Evolutionary conservation across 1,140 invertebrate species (phyloP), one percentile per base, ranked within the genome.

Genomic region (Aradophagus sp.): DNA sequence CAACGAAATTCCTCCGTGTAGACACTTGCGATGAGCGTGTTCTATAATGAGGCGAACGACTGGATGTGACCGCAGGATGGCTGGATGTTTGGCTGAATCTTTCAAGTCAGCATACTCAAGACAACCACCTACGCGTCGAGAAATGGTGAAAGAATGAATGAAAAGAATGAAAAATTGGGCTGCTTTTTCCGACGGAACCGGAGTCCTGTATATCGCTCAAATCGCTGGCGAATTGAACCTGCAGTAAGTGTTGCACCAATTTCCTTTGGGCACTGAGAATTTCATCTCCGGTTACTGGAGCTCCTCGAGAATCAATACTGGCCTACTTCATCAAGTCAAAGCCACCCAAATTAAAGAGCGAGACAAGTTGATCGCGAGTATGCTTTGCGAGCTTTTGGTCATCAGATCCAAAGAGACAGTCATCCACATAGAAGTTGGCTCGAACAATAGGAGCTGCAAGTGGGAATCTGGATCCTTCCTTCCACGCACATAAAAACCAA

Each of bases 381-480:
- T 35, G 12, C 14, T 5, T 2, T 2, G 32, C 13, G 2, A 10
- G 14, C 13, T 14, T 5, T 5, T 5, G 4, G 13, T 35, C 32
- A 35, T 35, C 3, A 15, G 32, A 13, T 2, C 32, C 32, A 5
- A 35, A 35, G 11, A 35, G 4, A 35, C 32, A 35, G 14, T 35
- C 32, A 10, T 35, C 32, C 4, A 35, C 32, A 15, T 35, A 35
- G 10, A 35, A 5, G 14, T 10, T 14, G 2, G 12, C 2, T 2
- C 32, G 32, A 13, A 35, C 32, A 2, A 35, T 15, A 5, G 11
- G 32, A 5, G 10, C 11, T 2, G 58, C 36, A 0, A 23, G 5
- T 2, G 58, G 58, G 17, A 41, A 50, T 17, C 2, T 3, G 0
- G 31, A 0, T 1, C 44, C 36, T 8, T 50, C 58, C 11, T 62